phyloP scores from a whole-genome alignment of 2,888 invertebrate genomes.

The Erpobdella octoculata region DNA sequence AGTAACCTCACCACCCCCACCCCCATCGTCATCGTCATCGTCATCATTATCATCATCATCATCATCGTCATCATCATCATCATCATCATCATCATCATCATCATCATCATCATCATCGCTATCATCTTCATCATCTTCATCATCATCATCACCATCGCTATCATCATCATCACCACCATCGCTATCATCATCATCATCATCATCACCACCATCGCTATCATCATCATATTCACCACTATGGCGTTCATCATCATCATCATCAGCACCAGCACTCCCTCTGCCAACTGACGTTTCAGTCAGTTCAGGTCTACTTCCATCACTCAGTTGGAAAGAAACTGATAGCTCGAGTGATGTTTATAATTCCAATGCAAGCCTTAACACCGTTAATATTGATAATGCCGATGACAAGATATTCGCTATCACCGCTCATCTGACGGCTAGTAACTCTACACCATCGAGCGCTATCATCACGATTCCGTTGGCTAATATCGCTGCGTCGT shows the following conservation, averaged over 20 bases:
- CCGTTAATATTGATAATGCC: no score
- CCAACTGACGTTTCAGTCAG: no score
- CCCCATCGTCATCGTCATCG: not conserved
- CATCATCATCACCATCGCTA: not conserved
- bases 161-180: not conserved
- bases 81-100: not conserved
- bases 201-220: slow-evolving; percentile 13
- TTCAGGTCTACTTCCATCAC: no score
- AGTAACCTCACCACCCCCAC: not conserved
- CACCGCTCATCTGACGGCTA: no score
- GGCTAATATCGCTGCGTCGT: no score
- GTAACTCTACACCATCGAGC: no score
- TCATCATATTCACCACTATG: not conserved
- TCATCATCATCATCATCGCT: not conserved
- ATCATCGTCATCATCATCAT: not conserved
- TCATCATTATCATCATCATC: not conserved
- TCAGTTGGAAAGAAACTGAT: no score
- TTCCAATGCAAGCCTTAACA: no score
- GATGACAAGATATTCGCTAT: no score
- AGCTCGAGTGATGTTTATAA: no score
- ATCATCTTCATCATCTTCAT: not conserved
- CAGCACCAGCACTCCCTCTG: not conserved
- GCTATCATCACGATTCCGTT: no score
- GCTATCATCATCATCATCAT: slow-evolving; percentile 10
- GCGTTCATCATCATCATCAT: slow-evolving; percentile 9